Percentiles rank a stretch among this genome's conserved stretches.
Conservation (phyloP, 2,113 vertebrate genomes). For the Microcebus ravelobensis region DNA sequence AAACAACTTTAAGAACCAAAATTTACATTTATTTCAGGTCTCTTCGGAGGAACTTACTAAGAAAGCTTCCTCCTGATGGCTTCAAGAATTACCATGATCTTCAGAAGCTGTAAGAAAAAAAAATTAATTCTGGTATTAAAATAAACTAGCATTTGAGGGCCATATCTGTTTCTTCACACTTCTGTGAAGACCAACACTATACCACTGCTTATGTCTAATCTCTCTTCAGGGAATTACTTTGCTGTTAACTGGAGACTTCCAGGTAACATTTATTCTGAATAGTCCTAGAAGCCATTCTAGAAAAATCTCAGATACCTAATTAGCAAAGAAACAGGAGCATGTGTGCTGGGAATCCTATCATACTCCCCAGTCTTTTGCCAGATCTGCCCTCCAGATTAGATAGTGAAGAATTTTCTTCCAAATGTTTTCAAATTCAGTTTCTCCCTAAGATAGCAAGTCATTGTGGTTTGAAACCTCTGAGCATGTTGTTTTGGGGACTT, state of each 20-base stretch:
- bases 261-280: not conserved
- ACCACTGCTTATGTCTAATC: not conserved
- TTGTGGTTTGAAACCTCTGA: not conserved
- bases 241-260: not conserved
- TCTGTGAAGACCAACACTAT: not conserved
- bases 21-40: slow-evolving; percentile 87
- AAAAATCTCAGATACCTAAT: not conserved
- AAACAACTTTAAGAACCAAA: not conserved
- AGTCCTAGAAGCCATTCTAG: not conserved
- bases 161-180: not conserved
- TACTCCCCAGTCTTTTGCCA: not conserved
- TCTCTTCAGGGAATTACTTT: not conserved
- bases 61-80: slow-evolving; percentile 88
- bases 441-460: not conserved
- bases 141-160: not conserved
- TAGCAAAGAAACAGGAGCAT: not conserved
- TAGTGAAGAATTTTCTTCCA: not conserved
- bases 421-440: not conserved
- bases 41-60: slow-evolving; percentile 90
- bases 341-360: not conserved
- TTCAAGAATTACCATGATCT: slow-evolving; percentile 92
- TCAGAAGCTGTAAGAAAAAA: slow-evolving; percentile 92
- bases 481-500: not conserved
- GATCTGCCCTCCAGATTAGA: not conserved
- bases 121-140: slow-evolving; percentile 8